A percentile compares a stretch with the other conserved stretches of the same genome.
Conservation (phyloP, 92 coral and sea anemone species). For the Anthopleura xanthogrammica region DNA sequence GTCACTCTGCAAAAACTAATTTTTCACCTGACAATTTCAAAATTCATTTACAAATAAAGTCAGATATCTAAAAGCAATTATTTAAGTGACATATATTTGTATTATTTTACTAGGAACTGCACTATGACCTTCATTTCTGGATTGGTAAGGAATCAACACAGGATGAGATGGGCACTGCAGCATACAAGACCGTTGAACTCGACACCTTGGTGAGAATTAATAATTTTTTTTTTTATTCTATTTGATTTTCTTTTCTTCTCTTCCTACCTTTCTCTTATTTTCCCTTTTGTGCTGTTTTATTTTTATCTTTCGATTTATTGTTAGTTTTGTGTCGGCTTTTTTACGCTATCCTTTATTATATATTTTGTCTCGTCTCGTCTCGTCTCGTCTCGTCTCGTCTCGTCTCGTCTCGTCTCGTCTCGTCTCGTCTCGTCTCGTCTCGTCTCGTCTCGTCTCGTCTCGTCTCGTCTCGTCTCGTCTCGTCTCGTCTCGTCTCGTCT, state of each 20-base stretch:
- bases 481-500: too few relatives aligned
- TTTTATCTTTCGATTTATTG: too few relatives aligned
- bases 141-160: conserved; percentile 82
- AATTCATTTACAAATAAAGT: neutral
- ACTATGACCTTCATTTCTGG: conserved; percentile 89
- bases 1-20: too few relatives aligned
- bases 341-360: too few relatives aligned
- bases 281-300: too few relatives aligned
- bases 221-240: too few relatives aligned
- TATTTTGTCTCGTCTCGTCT: neutral
- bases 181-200: conserved; percentile 96
- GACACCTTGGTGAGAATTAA: conserved; percentile 73
- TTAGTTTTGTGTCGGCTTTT: too few relatives aligned
- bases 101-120: conserved; percentile 58
- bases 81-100: neutral
- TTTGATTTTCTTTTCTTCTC: too few relatives aligned
- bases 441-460: neutral
- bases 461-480: neutral
- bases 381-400: neutral
- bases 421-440: neutral
- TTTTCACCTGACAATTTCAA: neutral
- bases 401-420: neutral
- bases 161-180: conserved; percentile 98
- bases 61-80: too few relatives aligned
- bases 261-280: too few relatives aligned